phyloP scores from a whole-genome alignment of 2,888 invertebrate genomes.

The Ecliptopera silaceata region DNA sequence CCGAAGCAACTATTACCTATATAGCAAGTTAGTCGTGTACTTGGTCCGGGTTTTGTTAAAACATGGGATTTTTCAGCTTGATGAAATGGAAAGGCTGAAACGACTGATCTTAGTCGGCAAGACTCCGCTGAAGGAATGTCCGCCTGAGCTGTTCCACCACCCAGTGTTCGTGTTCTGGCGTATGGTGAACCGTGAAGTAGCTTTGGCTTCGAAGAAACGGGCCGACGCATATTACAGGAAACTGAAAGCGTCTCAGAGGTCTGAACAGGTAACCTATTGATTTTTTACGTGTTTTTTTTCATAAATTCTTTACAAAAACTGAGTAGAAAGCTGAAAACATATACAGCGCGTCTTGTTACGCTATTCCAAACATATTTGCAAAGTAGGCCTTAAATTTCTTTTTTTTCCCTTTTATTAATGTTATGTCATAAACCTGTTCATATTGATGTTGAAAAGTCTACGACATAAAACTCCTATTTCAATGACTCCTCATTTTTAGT shows the following conservation, averaged over 20 bases:
- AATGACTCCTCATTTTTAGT: conserved; percentile 40
- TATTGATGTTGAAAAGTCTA: no score
- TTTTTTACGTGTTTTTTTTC: no score
- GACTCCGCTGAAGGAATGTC: conserved; percentile 86
- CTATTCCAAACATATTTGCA: no score
- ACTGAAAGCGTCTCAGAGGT: conserved; percentile 64
- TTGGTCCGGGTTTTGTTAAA: background rate
- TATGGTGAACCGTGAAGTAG: conserved; percentile 79
- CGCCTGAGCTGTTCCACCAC: conserved; percentile 85
- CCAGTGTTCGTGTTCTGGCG: conserved; percentile 87
- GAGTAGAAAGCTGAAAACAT: no score
- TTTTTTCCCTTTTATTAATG: no score
- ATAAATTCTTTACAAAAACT: no score
- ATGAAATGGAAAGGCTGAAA: conserved; percentile 87
- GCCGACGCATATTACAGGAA: conserved; percentile 75
- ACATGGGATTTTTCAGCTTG: conserved; percentile 64
- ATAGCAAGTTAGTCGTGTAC: no score
- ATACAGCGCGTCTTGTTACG: no score
- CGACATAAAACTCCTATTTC: no score
- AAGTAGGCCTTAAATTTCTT: no score
- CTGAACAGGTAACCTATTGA: conserved; percentile 64
- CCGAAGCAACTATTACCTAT: no score
- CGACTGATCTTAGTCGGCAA: conserved; percentile 86
- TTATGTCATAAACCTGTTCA: no score
- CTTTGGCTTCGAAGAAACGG: conserved; percentile 71